These are phyloP conservation scores for Globicephala melas DNA, from an alignment of 2,113 vertebrate genomes.

Conservation along the genomic window DNA sequence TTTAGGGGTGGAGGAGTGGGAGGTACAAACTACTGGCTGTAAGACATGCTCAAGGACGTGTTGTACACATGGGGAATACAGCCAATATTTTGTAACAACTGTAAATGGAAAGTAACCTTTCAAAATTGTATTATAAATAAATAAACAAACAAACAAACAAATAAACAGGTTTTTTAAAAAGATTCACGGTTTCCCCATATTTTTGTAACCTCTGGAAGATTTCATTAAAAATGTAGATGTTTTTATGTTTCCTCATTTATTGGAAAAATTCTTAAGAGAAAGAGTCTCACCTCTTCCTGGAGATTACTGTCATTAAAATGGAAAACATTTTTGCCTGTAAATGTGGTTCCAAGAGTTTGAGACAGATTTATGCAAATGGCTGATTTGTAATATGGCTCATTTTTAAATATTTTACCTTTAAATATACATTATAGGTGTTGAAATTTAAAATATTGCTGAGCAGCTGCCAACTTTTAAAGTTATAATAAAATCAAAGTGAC, in stretches of 20 bases:
- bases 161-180: background rate
- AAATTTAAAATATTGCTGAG: slow-evolving; percentile 13
- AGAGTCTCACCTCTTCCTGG: background rate
- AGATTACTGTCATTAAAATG: slow-evolving; percentile 5
- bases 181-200: background rate
- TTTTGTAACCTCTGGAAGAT: slow-evolving; percentile 65
- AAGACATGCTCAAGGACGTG: background rate
- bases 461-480: slow-evolving; percentile 3
- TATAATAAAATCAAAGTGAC: slow-evolving; percentile 34
- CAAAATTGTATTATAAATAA: background rate
- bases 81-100: background rate
- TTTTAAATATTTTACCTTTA: slow-evolving; percentile 25
- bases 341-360: background rate
- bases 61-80: background rate
- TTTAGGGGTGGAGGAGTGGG: background rate
- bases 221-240: slow-evolving; percentile 38
- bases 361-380: slow-evolving; percentile 7
- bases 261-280: background rate
- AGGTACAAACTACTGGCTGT: background rate
- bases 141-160: background rate
- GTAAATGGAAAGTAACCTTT: background rate
- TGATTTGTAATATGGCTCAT: background rate
- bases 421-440: background rate
- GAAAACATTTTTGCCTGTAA: background rate
- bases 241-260: background rate